Percentiles rank a stretch among this genome's conserved stretches.
Conservation (phyloP, 2,797 vertebrate species). For the Cuculus canorus region DNA sequence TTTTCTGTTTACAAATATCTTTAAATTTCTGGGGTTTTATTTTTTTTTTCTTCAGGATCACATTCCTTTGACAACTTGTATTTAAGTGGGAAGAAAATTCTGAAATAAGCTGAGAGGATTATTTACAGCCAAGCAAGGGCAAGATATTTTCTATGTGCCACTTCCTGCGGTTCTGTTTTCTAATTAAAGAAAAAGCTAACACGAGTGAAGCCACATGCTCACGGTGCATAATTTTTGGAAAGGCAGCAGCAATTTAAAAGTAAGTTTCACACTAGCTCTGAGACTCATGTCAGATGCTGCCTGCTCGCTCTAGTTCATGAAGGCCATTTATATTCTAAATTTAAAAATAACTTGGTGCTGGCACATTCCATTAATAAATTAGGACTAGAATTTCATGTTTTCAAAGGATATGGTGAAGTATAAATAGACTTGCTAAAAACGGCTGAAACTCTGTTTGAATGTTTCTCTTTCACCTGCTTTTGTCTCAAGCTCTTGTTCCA, state of each 20-base stretch:
- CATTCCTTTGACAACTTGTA: neutral
- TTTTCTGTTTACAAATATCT: neutral
- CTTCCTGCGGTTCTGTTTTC: slow-evolving; percentile 69
- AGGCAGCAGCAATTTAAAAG: slow-evolving; percentile 75
- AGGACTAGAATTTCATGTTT: slow-evolving; percentile 69
- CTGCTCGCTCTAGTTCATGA: slow-evolving; percentile 75
- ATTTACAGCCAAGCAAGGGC: slow-evolving; percentile 56
- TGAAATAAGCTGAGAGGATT: slow-evolving; percentile 55
- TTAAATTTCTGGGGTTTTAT: neutral
- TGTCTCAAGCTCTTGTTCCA: slow-evolving; percentile 21
- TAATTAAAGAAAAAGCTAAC: slow-evolving; percentile 72
- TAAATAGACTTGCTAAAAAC: slow-evolving; percentile 65
- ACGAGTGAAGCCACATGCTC: slow-evolving; percentile 71
- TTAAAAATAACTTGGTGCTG: slow-evolving; percentile 76
- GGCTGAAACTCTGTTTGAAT: slow-evolving; percentile 50
- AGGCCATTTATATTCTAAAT: slow-evolving; percentile 77
- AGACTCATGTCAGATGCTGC: slow-evolving; percentile 74
- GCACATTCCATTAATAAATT: slow-evolving; percentile 77
- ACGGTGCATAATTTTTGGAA: slow-evolving; percentile 78
- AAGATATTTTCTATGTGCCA: slow-evolving; percentile 53
- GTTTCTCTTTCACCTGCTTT: slow-evolving; percentile 63
- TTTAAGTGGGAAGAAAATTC: slow-evolving; percentile 5
- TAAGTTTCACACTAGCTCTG: slow-evolving; percentile 76
- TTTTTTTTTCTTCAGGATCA: neutral
- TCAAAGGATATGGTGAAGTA: slow-evolving; percentile 59